Conservation (phyloP, 2,888 invertebrate genomes). For the Troides aeacus region DNA sequence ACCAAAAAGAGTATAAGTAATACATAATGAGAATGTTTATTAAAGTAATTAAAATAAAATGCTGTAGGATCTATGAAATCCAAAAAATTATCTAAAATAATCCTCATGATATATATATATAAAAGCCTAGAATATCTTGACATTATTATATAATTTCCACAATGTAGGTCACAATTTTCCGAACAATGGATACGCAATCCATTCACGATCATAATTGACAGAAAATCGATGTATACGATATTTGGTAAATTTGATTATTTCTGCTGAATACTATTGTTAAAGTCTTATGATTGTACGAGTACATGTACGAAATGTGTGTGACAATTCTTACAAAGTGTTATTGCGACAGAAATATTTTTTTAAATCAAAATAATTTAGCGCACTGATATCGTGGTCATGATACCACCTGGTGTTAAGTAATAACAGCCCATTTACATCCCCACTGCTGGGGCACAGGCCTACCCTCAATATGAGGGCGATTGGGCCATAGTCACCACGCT, state of each 20-base stretch:
- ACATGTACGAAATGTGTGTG: not conserved
- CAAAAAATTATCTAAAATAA: no score
- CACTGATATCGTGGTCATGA: no score
- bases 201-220: constrained; percentile 19
- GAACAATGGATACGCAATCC: constrained; percentile 23
- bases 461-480: no score
- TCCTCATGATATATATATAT: not conserved
- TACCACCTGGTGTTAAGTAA: no score
- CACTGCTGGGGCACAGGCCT: no score
- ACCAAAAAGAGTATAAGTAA: no score
- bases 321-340: not conserved
- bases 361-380: no score
- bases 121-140: not conserved
- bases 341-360: not conserved
- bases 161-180: constrained; percentile 28
- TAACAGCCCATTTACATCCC: no score
- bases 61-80: no score
- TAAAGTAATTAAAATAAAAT: no score
- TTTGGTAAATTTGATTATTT: constrained; percentile 21
- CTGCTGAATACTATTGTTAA: constrained; percentile 11
- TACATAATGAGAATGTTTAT: no score
- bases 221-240: constrained; percentile 20
- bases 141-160: constrained; percentile 31
- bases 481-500: no score
- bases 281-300: not conserved